phyloP scores from a whole-genome alignment of 2,797 vertebrate genomes.

The Dallia pectoralis region DNA sequence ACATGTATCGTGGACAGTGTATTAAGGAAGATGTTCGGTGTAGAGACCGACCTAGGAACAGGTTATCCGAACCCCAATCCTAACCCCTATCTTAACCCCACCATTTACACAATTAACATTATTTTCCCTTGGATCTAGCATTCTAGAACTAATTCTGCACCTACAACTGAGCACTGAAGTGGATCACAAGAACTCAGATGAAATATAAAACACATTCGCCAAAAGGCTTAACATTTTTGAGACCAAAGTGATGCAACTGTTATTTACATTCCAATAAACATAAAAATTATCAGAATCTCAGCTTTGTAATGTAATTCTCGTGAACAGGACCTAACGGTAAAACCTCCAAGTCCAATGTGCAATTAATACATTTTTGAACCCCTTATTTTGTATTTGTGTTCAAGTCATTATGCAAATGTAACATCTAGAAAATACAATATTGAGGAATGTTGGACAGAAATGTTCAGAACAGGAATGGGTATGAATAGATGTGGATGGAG shows the following conservation, averaged over 20 bases:
- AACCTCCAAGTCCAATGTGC: neutral
- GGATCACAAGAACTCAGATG: neutral
- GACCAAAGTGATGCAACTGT: neutral
- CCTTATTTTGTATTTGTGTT: neutral
- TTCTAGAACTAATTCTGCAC: neutral
- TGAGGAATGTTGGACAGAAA: neutral
- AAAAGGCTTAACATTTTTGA: neutral
- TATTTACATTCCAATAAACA: neutral
- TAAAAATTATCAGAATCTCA: neutral
- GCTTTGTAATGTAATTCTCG: neutral
- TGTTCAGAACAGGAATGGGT: neutral
- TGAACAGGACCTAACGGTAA: neutral
- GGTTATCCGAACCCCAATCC: neutral
- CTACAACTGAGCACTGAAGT: neutral
- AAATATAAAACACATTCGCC: neutral
- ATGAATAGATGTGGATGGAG: neutral
- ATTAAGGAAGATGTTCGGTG: constrained; percentile 54
- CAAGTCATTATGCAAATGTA: neutral
- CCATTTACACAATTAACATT: neutral
- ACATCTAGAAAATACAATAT: neutral
- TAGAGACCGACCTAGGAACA: neutral
- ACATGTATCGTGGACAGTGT: constrained; percentile 83
- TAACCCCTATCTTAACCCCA: too few species aligned
- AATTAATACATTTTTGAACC: neutral
- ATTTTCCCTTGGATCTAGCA: neutral